phyloP scores from a whole-genome alignment of 1,140 invertebrate species.

The Drosophila melanogaster region Release_6_plus_ISO1_MT NT_033777.3:5987001-5987500 shows the following conservation, averaged over 20 bases:
- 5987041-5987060: conserved; percentile 29
- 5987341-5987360: conserved; percentile 63
- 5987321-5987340: conserved; percentile 25
- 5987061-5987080: conserved; percentile 38
- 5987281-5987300: conserved; percentile 1
- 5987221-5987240: neutral
- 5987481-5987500: conserved; percentile 72
- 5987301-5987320: conserved; percentile 34
- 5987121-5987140: neutral
- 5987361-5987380: conserved; percentile 79
- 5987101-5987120: neutral
- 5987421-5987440: conserved; percentile 36
- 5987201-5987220: too few species aligned
- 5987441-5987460: conserved; percentile 75
- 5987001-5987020: neutral
- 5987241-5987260: conserved; percentile 10
- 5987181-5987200: neutral
- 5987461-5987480: conserved; percentile 80
- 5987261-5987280: neutral
- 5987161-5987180: too few species aligned
- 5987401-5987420: conserved; percentile 79
- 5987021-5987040: conserved; percentile 8
- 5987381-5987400: conserved; percentile 69
- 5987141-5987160: too few species aligned
- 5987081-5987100: conserved; percentile 9